Conservation (phyloP, 2,888 invertebrate species). For the Meghimatium bilineatum region DNA sequence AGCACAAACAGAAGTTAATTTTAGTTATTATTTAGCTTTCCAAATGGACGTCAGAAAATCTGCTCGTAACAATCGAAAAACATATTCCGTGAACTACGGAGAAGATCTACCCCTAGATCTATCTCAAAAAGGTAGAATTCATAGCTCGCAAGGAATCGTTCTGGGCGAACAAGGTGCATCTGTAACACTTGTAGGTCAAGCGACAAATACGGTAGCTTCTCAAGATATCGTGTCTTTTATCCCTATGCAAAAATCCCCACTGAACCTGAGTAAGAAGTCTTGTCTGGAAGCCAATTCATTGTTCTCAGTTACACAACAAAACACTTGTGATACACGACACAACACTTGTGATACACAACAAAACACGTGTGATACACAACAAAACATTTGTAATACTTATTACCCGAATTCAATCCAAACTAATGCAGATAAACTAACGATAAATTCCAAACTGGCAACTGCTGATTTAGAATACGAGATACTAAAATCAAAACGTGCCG, state of each 20-base stretch:
- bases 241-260: not conserved
- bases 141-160: not conserved
- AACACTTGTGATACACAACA: too few species aligned
- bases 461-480: too few species aligned
- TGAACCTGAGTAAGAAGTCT: not conserved
- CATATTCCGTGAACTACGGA: not conserved
- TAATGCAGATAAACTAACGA: too few species aligned
- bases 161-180: not conserved
- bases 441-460: too few species aligned
- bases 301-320: too few species aligned
- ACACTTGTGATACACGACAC: too few species aligned
- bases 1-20: not conserved
- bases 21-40: not conserved
- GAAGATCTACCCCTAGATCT: not conserved
- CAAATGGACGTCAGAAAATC: not conserved
- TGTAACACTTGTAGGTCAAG: not conserved
- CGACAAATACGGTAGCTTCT: not conserved
- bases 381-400: not conserved
- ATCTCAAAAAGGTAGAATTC: not conserved
- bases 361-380: too few species aligned
- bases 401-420: too few species aligned
- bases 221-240: not conserved
- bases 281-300: too few species aligned
- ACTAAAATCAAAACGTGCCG: too few species aligned
- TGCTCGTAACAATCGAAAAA: not conserved